A percentile compares a stretch with the other conserved stretches of the same genome.
Conservation (phyloP, 2,113 vertebrate genomes). For the Solea senegalensis region DNA sequence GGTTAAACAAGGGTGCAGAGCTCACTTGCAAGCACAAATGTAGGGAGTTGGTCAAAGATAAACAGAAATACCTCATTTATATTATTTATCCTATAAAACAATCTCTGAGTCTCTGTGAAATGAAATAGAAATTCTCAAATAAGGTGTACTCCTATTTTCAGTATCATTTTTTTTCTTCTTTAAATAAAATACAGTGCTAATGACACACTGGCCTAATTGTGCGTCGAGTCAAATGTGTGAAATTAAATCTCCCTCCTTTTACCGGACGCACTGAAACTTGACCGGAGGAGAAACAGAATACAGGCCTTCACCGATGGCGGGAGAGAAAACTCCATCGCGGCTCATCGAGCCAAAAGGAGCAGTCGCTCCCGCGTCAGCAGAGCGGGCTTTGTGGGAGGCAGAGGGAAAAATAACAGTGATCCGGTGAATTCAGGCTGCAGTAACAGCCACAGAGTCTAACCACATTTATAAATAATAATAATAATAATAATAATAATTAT, state of each 20-base stretch:
- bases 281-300: slow-evolving; percentile 21
- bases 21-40: slow-evolving; percentile 1
- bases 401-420: slow-evolving; percentile 1
- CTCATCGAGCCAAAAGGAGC: slow-evolving; percentile 32
- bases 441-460: background rate
- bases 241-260: slow-evolving; percentile 43
- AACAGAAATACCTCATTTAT: background rate
- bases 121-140: slow-evolving; percentile 40
- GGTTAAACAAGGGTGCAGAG: slow-evolving; percentile 8
- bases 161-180: slow-evolving; percentile 1
- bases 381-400: slow-evolving; percentile 2
- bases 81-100: slow-evolving; percentile 23
- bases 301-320: slow-evolving; percentile 13
- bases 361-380: slow-evolving; percentile 27
- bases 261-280: slow-evolving; percentile 32
- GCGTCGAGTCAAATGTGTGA: slow-evolving; percentile 36
- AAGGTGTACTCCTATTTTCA: slow-evolving; percentile 2
- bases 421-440: slow-evolving; percentile 3
- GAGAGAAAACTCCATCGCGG: slow-evolving; percentile 42
- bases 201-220: slow-evolving; percentile 52
- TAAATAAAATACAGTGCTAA: slow-evolving; percentile 30
- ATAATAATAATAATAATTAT: background rate
- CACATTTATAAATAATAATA: background rate
- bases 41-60: slow-evolving; percentile 13
- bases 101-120: background rate